Conservation (phyloP, 1,140 invertebrate genomes). For the Globodera rostochiensis region DNA sequence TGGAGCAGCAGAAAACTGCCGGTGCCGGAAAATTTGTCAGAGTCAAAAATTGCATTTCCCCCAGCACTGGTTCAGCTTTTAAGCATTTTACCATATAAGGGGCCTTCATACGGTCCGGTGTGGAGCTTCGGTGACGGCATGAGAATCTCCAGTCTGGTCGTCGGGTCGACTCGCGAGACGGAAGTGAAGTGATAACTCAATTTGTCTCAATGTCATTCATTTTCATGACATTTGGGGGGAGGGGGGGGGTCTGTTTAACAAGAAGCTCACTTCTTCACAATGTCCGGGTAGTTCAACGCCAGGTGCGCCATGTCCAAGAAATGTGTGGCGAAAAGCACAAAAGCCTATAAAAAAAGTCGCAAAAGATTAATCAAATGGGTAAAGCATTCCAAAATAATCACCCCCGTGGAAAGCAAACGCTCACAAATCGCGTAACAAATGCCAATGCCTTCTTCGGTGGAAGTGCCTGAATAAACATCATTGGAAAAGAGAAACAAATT, state of each 20-base stretch:
- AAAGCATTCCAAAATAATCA: not conserved
- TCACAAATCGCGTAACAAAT: constrained; percentile 54
- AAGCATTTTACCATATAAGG: constrained; percentile 43
- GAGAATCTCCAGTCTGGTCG: constrained; percentile 14
- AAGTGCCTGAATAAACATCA: constrained; percentile 44
- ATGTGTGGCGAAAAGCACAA: constrained; percentile 56
- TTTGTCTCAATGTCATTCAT: not conserved
- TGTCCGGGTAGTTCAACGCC: constrained; percentile 36
- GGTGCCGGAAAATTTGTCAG: not conserved
- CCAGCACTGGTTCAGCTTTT: constrained; percentile 5
- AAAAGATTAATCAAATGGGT: not conserved
- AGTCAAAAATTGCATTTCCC: not conserved
- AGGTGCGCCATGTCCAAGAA: constrained; percentile 46
- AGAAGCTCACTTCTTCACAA: constrained; percentile 38
- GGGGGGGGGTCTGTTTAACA: not conserved
- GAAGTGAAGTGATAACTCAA: constrained; percentile 52
- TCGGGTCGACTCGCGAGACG: constrained; percentile 29
- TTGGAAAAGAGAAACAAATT: not conserved
- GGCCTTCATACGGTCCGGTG: constrained; percentile 45
- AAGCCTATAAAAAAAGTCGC: constrained; percentile 27
- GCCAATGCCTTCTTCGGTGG: constrained; percentile 51
- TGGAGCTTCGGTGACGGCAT: constrained; percentile 40
- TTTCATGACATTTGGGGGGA: not conserved
- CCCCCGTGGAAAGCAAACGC: constrained; percentile 36
- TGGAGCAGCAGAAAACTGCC: no score